phyloP scores from a whole-genome alignment of 2,797 vertebrate genomes.

The Glyptemys insculpta region DNA sequence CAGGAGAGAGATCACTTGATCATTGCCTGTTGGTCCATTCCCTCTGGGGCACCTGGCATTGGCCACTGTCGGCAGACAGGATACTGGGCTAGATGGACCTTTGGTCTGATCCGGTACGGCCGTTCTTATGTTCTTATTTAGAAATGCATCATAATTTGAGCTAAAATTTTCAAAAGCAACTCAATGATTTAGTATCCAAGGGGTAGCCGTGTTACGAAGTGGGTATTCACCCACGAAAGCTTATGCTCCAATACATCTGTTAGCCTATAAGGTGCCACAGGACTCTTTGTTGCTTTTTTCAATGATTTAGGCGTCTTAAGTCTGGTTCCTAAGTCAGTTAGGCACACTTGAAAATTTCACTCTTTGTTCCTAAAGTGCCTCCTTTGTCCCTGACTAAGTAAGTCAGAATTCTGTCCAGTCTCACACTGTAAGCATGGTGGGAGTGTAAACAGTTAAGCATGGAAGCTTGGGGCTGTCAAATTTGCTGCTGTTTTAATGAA shows the following conservation, averaged over 20 bases:
- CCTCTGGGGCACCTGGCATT: no score
- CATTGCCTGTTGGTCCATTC: no score
- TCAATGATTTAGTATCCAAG: not conserved
- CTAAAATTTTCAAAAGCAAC: not conserved
- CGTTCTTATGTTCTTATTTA: not conserved
- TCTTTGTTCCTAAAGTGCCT: not conserved
- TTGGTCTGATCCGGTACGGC: no score
- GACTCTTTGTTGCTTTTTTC: not conserved
- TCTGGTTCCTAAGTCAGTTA: not conserved
- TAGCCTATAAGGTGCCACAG: no score
- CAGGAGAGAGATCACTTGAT: no score
- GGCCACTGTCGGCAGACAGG: no score
- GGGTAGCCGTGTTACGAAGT: no score
- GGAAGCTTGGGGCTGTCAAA: not conserved
- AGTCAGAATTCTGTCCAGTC: not conserved
- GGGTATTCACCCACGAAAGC: no score
- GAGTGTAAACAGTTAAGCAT: constrained; percentile 46
- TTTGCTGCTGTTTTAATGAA: not conserved
- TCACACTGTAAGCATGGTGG: not conserved
- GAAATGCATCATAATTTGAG: not conserved
- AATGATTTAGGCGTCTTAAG: not conserved
- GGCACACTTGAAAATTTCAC: not conserved
- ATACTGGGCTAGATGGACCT: no score
- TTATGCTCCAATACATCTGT: no score
- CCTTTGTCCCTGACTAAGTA: not conserved